These are phyloP conservation scores for Mechanitis mazaeus DNA, from an alignment of 2,888 invertebrate species.

Conservation along the genomic window DNA sequence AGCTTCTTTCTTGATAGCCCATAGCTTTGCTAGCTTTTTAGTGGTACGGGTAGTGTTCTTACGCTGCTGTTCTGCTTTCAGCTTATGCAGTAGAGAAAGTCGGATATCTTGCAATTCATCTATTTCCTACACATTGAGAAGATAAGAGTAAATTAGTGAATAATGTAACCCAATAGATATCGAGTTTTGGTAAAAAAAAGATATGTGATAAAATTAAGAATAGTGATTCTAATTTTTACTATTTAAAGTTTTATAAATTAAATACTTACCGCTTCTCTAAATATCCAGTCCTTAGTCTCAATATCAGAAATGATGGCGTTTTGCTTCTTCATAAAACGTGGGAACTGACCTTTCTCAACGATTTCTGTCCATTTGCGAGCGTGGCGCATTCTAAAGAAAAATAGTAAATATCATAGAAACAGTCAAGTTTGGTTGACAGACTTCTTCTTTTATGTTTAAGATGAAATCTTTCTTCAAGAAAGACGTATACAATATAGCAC, in stretches of 20 bases:
- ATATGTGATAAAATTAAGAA: no score
- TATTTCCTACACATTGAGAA: slow-evolving; percentile 73
- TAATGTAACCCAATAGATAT: no score
- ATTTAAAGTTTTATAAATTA: neutral
- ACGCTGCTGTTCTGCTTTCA: slow-evolving; percentile 74
- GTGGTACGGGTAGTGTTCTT: slow-evolving; percentile 59
- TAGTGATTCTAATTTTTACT: no score
- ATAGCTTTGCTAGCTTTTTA: slow-evolving; percentile 68
- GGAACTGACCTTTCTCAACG: slow-evolving; percentile 48
- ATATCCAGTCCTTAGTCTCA: slow-evolving; percentile 89
- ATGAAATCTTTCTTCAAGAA: neutral
- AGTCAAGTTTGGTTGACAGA: no score
- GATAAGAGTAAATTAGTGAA: no score
- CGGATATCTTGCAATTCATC: slow-evolving; percentile 82
- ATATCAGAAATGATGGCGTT: slow-evolving; percentile 84
- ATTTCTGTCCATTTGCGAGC: slow-evolving; percentile 57
- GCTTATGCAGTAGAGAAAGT: slow-evolving; percentile 80
- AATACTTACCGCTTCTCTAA: slow-evolving; percentile 80
- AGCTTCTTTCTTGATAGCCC: slow-evolving; percentile 70
- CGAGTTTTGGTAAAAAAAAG: no score
- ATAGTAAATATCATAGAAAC: neutral
- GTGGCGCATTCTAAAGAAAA: slow-evolving; percentile 57
- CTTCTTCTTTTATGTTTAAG: no score
- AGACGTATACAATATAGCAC: slow-evolving; percentile 17
- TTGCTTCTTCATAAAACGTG: slow-evolving; percentile 74